phyloP scores from a whole-genome alignment of 2,888 invertebrate genomes.

The Trachelus troglodyta region DNA sequence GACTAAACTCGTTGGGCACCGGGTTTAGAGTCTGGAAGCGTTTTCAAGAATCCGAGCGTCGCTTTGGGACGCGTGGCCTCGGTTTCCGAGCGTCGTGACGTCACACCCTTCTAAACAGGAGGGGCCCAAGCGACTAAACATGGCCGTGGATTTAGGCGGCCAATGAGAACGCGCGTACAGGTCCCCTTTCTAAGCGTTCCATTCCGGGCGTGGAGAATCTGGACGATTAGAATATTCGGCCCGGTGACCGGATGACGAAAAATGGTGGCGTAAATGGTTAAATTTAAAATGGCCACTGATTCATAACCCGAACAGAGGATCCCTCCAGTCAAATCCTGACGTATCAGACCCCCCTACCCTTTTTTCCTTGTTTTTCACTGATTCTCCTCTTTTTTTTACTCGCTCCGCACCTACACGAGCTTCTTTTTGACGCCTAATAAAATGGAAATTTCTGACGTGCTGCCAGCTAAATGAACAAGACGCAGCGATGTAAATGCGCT shows the following conservation, averaged over 20 bases:
- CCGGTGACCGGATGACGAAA: slow-evolving; percentile 29
- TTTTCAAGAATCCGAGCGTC: slow-evolving; percentile 8
- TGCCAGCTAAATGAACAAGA: not conserved
- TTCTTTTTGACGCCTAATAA: not conserved
- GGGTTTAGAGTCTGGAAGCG: not conserved
- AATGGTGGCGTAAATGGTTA: slow-evolving; percentile 31
- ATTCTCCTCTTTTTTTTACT: slow-evolving; percentile 6
- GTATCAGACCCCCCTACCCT: not conserved
- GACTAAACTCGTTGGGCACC: not conserved
- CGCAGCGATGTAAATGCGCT: not conserved
- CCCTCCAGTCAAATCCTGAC: not conserved
- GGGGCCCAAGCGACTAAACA: slow-evolving; percentile 63
- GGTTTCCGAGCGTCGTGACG: slow-evolving; percentile 52
- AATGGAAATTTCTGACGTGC: not conserved
- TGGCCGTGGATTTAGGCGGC: slow-evolving; percentile 64
- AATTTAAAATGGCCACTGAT: not conserved
- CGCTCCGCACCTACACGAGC: slow-evolving; percentile 28
- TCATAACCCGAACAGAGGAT: not conserved
- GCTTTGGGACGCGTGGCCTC: slow-evolving; percentile 42
- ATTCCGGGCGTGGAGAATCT: slow-evolving; percentile 25
- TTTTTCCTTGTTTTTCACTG: not conserved
- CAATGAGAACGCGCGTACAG: slow-evolving; percentile 45
- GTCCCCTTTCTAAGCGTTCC: slow-evolving; percentile 50
- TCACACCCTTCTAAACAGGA: slow-evolving; percentile 67
- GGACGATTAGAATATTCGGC: slow-evolving; percentile 34